phyloP scores from a whole-genome alignment of 2,113 vertebrate genomes.

The Myrmophylax atrothorax region DNA sequence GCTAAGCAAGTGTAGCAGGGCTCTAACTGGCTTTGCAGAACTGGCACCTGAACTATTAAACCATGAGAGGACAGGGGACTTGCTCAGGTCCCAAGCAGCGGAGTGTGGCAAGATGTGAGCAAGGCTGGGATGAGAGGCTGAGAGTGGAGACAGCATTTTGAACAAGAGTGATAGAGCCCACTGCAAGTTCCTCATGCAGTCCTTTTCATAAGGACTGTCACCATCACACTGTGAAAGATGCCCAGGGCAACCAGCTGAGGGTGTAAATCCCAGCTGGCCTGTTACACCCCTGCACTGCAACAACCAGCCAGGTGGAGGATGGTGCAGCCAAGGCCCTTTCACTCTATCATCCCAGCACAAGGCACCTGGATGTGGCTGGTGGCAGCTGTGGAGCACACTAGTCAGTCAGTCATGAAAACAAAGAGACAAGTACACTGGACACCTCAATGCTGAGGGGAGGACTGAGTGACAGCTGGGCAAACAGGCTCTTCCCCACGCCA shows the following conservation, averaged over 20 bases:
- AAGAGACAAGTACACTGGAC: neutral
- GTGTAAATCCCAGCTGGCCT: neutral
- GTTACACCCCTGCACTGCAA: neutral
- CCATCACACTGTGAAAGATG: neutral
- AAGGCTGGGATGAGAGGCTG: fast-evolving
- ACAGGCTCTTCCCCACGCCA: neutral
- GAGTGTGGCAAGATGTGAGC: neutral
- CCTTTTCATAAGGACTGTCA: neutral
- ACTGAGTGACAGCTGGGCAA: neutral
- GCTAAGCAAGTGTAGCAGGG: neutral
- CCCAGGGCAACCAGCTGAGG: neutral
- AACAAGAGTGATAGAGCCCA: neutral
- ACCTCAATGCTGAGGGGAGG: neutral
- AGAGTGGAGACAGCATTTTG: neutral
- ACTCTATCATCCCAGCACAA: neutral
- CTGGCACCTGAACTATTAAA: neutral
- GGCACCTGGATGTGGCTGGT: neutral
- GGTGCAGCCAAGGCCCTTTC: neutral
- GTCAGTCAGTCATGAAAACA: neutral
- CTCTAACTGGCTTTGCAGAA: neutral
- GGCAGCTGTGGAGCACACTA: neutral
- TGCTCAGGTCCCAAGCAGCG: fast-evolving
- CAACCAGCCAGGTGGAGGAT: neutral
- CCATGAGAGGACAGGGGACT: neutral
- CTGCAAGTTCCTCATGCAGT: neutral